These are phyloP conservation scores for Abrostola tripartita DNA, from an alignment of 2,888 invertebrate species.

Conservation along the genomic window DNA sequence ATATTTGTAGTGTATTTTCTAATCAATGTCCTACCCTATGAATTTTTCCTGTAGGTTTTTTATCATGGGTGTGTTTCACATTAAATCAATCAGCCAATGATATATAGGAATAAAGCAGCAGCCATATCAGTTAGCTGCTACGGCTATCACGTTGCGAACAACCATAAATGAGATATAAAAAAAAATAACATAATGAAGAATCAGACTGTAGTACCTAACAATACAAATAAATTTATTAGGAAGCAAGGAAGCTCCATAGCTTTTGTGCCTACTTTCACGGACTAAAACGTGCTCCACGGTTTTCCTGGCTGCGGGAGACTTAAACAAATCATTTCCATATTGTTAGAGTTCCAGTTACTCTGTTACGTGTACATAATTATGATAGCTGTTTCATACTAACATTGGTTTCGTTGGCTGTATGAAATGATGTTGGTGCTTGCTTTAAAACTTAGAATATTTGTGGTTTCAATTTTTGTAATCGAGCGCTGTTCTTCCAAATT, in stretches of 20 bases:
- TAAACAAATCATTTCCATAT: constrained; percentile 1
- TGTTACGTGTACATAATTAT: constrained; percentile 30
- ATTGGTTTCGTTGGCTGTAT: not conserved
- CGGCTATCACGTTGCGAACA: not conserved
- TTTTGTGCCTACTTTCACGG: not conserved
- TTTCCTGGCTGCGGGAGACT: not conserved
- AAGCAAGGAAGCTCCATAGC: not conserved
- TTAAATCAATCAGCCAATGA: too few relatives aligned
- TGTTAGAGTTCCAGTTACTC: constrained; percentile 22
- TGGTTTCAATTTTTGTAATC: too few relatives aligned
- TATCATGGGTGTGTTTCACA: too few relatives aligned
- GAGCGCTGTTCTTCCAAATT: not conserved
- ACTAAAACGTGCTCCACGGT: not conserved
- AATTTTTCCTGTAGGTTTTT: too few relatives aligned
- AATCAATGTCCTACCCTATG: too few relatives aligned
- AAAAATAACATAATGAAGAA: not conserved
- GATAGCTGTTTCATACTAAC: not conserved
- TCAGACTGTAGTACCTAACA: not conserved
- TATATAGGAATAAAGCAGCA: too few relatives aligned
- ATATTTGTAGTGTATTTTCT: too few relatives aligned
- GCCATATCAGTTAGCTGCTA: too few relatives aligned
- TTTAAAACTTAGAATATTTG: not conserved
- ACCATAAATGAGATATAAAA: not conserved
- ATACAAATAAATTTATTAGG: not conserved
- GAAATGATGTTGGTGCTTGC: not conserved